Conservation (phyloP, 2,113 vertebrate genomes). For the Heloderma charlesbogerti region DNA sequence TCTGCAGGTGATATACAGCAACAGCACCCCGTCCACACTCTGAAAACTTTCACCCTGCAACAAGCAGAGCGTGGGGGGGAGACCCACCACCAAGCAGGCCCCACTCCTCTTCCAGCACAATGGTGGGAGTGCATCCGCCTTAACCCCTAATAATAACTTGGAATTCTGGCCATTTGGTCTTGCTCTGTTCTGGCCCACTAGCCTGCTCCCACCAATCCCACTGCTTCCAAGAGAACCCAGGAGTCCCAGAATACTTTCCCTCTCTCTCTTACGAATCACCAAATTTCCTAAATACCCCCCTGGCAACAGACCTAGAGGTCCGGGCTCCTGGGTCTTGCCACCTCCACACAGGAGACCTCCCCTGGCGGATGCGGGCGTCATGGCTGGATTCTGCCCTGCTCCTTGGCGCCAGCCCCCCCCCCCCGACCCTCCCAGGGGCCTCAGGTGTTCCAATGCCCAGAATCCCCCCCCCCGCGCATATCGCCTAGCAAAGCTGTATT, state of each 20-base stretch:
- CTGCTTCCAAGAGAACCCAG: neutral
- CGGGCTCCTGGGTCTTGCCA: no score
- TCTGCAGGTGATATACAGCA: neutral
- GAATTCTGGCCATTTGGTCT: neutral
- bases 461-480: no score
- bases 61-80: neutral
- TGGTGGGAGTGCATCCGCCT: no score
- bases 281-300: neutral
- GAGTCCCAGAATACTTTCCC: neutral
- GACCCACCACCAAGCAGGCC: neutral
- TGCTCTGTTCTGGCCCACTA: neutral
- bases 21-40: neutral
- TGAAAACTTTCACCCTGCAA: neutral
- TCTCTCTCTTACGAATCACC: neutral
- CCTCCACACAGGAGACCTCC: no score
- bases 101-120: neutral
- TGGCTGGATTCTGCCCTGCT: no score
- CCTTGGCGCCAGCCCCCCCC: neutral
- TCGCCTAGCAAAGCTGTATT: neutral
- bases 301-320: no score
- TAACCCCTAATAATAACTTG: neutral
- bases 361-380: no score
- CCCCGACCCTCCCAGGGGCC: neutral
- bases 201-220: rapidly evolving
- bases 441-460: neutral